Evolutionary conservation across 2,113 vertebrate species (phyloP).

Genomic region (Dicaeum eximium): DNA sequence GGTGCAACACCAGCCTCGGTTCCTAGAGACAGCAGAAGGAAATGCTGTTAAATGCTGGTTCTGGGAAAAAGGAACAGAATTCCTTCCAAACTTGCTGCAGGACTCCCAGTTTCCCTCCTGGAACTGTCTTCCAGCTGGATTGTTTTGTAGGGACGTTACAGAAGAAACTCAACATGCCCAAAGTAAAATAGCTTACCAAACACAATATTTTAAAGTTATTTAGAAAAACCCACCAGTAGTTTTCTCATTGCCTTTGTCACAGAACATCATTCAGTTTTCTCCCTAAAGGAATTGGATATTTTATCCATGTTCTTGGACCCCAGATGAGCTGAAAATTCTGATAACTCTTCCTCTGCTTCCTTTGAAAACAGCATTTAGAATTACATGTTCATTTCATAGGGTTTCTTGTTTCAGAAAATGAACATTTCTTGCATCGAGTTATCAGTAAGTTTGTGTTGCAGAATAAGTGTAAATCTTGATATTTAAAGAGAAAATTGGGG

Average conservation of each 20-base stretch:
- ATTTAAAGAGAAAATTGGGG: background rate
- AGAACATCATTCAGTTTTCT: background rate
- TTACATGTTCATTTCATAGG: background rate
- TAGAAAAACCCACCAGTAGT: background rate
- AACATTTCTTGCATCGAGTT: background rate
- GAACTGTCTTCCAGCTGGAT: background rate
- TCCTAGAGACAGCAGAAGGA: background rate
- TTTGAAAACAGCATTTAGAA: background rate
- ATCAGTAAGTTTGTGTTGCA: background rate
- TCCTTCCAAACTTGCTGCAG: background rate
- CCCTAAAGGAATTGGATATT: background rate
- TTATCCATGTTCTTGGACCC: fast-evolving
- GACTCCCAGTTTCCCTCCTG: background rate
- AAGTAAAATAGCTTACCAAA: background rate
- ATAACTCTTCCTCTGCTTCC: background rate
- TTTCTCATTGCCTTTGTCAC: background rate
- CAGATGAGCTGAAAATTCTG: background rate
- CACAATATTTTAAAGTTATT: background rate
- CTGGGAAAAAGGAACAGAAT: background rate
- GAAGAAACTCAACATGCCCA: fast-evolving
- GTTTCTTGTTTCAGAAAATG: background rate
- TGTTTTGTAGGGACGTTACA: background rate
- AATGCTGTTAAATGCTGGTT: fast-evolving
- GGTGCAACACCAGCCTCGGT: fast-evolving
- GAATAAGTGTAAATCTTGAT: background rate